Conservation (phyloP, 92 coral and sea anemone species). For the Chrysogorgia sp. region DNA sequence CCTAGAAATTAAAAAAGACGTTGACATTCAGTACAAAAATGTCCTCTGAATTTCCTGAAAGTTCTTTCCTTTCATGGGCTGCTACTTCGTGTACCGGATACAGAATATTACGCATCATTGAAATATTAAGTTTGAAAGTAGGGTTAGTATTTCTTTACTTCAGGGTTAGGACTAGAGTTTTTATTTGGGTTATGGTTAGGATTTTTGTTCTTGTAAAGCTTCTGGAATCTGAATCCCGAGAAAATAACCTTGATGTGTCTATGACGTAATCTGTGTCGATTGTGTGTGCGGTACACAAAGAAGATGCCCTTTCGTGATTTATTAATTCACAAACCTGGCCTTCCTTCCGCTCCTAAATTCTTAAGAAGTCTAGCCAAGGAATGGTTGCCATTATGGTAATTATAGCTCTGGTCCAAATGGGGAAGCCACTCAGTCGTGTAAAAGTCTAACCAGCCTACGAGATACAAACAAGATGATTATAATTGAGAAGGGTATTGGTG, state of each 20-base stretch:
- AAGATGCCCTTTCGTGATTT: not conserved
- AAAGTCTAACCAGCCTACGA: conserved; percentile 82
- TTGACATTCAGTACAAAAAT: not conserved
- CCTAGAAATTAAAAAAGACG: conserved; percentile 67
- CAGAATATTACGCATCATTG: not conserved
- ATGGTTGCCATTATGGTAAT: conserved; percentile 86
- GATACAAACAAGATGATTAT: not conserved
- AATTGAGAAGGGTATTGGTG: no score
- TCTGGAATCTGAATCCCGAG: no score
- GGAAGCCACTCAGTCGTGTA: conserved; percentile 98
- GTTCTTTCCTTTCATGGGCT: no score
- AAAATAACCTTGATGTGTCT: no score
- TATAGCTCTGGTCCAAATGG: conserved; percentile 94
- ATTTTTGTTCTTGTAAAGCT: no score
- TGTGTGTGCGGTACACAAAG: no score
- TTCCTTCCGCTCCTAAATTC: conserved; percentile 90
- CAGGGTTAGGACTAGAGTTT: no score
- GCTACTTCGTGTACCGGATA: no score
- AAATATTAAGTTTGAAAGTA: no score
- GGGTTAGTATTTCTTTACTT: no score
- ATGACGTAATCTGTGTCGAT: no score
- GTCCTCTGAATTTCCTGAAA: not conserved
- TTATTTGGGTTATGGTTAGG: no score
- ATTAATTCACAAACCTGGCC: conserved; percentile 25
- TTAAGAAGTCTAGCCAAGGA: conserved; percentile 79